Conservation (phyloP, 1,140 invertebrate genomes). For the Palaemon carinicauda region DNA sequence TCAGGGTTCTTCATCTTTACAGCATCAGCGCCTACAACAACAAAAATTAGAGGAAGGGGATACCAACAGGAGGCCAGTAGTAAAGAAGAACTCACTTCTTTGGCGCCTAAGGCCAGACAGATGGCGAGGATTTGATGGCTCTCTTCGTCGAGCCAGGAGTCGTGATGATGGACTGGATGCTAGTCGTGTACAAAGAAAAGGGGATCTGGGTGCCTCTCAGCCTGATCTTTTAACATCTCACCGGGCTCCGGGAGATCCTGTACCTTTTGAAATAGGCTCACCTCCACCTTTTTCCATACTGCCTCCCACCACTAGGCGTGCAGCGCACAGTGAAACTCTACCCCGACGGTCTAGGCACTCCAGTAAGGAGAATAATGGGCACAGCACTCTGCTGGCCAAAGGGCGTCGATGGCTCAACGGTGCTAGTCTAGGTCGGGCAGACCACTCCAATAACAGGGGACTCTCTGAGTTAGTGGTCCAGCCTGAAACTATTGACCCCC, state of each 20-base stretch:
- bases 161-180: slow-evolving; percentile 54
- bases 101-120: slow-evolving; percentile 43
- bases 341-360: slow-evolving; percentile 44
- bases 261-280: slow-evolving; percentile 29
- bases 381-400: slow-evolving; percentile 44
- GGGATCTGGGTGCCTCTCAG: slow-evolving; percentile 55
- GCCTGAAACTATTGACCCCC: slow-evolving; percentile 22
- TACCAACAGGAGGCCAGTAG: neutral
- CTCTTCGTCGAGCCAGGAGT: slow-evolving; percentile 48
- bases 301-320: slow-evolving; percentile 51
- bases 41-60: neutral
- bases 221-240: slow-evolving; percentile 59
- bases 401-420: slow-evolving; percentile 53
- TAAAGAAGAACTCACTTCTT: slow-evolving; percentile 35
- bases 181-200: slow-evolving; percentile 27
- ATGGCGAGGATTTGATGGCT: slow-evolving; percentile 33
- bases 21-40: neutral
- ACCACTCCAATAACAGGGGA: slow-evolving; percentile 36
- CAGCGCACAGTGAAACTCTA: slow-evolving; percentile 51
- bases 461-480: slow-evolving; percentile 42
- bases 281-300: slow-evolving; percentile 55
- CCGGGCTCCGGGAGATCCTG: slow-evolving; percentile 30
- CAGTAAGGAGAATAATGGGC: slow-evolving; percentile 36
- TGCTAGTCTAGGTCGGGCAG: slow-evolving; percentile 48
- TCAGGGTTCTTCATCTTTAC: neutral